These are phyloP conservation scores for Mormyrops attenuatus DNA, from an alignment of 2,797 vertebrate species.

Conservation along the genomic window DNA sequence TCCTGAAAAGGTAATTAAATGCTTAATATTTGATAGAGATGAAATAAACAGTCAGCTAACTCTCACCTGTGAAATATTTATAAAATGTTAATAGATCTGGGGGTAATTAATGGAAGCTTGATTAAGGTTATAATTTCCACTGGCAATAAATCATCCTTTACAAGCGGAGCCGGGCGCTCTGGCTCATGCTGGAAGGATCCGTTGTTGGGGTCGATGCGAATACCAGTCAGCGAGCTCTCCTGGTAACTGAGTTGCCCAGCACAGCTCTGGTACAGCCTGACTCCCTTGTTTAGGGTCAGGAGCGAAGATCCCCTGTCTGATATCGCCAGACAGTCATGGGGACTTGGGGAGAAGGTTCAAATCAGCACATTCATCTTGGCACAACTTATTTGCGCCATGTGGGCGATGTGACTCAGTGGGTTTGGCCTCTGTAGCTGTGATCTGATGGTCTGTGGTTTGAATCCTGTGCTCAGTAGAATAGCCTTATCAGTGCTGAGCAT, in stretches of 20 bases:
- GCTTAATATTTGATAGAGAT: constrained; percentile 71
- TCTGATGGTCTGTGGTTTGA: neutral
- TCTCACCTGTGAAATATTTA: constrained; percentile 71
- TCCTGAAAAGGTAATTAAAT: constrained; percentile 72
- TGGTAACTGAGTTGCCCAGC: neutral
- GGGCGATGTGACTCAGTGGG: neutral
- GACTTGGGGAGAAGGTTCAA: neutral
- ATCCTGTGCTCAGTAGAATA: neutral
- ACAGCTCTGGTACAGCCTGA: neutral
- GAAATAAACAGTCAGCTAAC: constrained; percentile 59
- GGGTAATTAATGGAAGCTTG: constrained; percentile 64
- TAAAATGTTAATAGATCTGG: constrained; percentile 68
- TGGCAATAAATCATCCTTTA: constrained; percentile 34
- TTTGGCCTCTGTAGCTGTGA: neutral
- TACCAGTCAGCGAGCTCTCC: neutral
- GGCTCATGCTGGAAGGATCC: neutral
- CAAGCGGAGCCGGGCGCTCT: neutral
- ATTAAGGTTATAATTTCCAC: constrained; percentile 56
- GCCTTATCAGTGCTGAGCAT: neutral
- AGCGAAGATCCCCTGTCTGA: neutral
- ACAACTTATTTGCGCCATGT: neutral
- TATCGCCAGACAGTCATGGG: neutral
- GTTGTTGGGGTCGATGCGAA: neutral
- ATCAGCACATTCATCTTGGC: neutral
- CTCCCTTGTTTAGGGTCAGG: neutral